Conservation (phyloP, 2,797 vertebrate genomes). For the Malurus splendens region DNA sequence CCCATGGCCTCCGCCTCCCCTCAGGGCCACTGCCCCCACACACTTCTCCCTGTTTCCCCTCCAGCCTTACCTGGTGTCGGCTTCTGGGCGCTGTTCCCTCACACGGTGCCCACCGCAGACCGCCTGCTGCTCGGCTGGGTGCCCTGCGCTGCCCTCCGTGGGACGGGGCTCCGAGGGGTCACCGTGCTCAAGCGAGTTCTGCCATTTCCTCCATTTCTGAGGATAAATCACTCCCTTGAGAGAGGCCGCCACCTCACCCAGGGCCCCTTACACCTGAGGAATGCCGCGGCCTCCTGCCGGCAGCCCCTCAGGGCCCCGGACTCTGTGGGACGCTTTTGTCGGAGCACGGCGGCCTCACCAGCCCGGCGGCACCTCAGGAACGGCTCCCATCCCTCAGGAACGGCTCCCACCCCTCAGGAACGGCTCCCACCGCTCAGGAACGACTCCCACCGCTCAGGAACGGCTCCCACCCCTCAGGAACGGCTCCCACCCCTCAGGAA, state of each 20-base stretch:
- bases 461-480: no score
- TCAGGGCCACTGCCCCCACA: neutral
- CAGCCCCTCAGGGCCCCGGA: neutral
- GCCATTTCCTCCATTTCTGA: neutral
- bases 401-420: no score
- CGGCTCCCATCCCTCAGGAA: no score
- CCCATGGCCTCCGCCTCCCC: fast-evolving
- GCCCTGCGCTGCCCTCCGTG: neutral
- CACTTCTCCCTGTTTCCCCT: neutral
- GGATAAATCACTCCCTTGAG: neutral
- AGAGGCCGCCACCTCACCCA: neutral
- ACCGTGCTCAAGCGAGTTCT: fast-evolving
- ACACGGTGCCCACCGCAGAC: fast-evolving
- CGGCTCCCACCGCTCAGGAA: no score
- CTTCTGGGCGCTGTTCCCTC: neutral
- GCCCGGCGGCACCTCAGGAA: fast-evolving
- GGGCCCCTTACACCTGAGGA: neutral
- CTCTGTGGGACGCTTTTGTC: fast-evolving
- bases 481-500: no score
- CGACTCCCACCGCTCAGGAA: no score
- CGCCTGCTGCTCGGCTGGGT: neutral
- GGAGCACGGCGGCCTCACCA: neutral
- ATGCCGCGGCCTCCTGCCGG: fast-evolving
- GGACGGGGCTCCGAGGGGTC: neutral
- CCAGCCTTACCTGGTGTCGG: neutral